Evolutionary conservation across 2,113 vertebrate genomes (phyloP).

Genomic region (Clarias macrocephalus): DNA sequence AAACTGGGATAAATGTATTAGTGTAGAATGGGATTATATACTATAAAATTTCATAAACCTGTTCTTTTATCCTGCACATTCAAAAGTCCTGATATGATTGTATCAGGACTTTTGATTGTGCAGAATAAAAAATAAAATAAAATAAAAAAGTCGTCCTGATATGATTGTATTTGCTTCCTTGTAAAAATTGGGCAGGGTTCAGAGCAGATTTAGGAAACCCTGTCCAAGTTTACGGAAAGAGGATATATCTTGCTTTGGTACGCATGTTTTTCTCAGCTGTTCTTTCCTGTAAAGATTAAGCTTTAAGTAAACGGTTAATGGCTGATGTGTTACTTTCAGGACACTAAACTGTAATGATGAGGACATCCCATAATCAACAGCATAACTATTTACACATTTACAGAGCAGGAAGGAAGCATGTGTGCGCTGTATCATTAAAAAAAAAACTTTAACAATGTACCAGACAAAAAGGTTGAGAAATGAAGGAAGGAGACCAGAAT

Average conservation of each 20-base stretch:
- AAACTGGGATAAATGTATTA: too few relatives aligned
- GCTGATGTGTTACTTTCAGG: neutral
- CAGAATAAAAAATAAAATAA: too few relatives aligned
- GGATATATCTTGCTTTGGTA: neutral
- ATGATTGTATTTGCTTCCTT: too few relatives aligned
- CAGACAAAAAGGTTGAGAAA: neutral
- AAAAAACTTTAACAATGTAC: too few relatives aligned
- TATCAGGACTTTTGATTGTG: too few relatives aligned
- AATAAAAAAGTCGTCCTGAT: too few relatives aligned
- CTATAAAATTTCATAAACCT: too few relatives aligned
- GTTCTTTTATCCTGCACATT: too few relatives aligned
- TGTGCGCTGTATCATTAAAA: neutral
- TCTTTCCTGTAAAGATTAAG: neutral
- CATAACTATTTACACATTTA: neutral
- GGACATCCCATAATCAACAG: conserved; percentile 35
- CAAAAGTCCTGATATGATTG: too few relatives aligned
- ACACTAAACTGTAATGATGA: neutral
- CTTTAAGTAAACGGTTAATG: neutral
- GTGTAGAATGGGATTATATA: too few relatives aligned
- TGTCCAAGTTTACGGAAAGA: neutral
- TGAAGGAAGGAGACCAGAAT: neutral
- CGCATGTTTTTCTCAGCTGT: neutral
- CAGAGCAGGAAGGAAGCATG: neutral
- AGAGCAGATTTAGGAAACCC: neutral
- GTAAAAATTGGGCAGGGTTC: neutral